Evolutionary conservation across 2,888 invertebrate genomes (phyloP), one percentile per base, ranked within the genome.

Genomic region (Melipona bicolor): DNA sequence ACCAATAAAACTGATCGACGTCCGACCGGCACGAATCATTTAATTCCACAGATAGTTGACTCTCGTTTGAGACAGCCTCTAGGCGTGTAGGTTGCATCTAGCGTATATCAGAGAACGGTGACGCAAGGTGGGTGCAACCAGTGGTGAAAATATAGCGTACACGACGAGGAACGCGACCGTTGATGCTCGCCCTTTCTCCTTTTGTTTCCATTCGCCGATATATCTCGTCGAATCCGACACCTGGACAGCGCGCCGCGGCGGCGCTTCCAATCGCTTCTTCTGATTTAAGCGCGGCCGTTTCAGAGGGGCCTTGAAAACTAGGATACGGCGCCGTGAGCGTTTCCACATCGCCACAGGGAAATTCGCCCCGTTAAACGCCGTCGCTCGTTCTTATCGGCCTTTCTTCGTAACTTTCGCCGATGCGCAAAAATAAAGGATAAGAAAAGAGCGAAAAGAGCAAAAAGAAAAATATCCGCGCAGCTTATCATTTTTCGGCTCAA

Each of bases 121-220:
- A 80, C 79, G 73, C 77, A 81, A 67, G 73, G 68, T 71, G 87
- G 74, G 78, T 78, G 81, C 84, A 88, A 85, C 85, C 88, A 85
- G 79, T 79, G 84, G 89, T 86, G 91, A 89, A 91, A 91, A 91
- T 90, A 89, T 89, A 90, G 79, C 79, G 85, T 82, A 72, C 77
- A 79, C 67, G n/a, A 61, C 36, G 82, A 84, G 79, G 77, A 85
- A 77, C 88, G 79, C 87, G 77, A 54, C 68, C 68, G 61, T 65
- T 78, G 71, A 75, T n/a, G 50, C 56, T 59, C 68, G 62, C 13
- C 70, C 49, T 59, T 64, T 13, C 70, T 52, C 36, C 32, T 88
- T 88, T 43, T 88, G 85, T 90, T 87, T 88, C 84, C 79, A 78
- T 90, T 87, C 77, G 79, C 83, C 73, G 78, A 61, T 81, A 77